Conservation (phyloP, 2,797 vertebrate genomes). For the Coccyzus lansbergi region DNA sequence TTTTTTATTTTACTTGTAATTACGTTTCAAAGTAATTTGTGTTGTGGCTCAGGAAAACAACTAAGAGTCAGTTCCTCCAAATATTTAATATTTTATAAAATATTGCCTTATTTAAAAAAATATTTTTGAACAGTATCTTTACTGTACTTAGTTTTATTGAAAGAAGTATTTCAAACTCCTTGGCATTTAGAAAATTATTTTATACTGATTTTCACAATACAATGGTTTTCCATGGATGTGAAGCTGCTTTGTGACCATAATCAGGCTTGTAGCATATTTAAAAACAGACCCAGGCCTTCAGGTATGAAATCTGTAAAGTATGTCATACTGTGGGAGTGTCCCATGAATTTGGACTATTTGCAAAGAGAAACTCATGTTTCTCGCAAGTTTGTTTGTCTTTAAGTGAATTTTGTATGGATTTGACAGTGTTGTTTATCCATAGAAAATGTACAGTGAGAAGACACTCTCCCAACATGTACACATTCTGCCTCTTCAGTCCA, state of each 20-base stretch:
- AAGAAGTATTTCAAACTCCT: not conserved
- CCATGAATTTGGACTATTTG: not conserved
- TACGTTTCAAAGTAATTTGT: conserved; percentile 5
- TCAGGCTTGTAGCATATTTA: not conserved
- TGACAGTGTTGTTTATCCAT: not conserved
- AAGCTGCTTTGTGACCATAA: not conserved
- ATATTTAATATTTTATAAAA: conserved; percentile 3
- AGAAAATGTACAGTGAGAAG: not conserved
- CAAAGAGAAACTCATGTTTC: not conserved
- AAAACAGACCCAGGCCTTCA: not conserved
- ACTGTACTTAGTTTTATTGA: not conserved
- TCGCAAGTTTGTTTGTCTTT: not conserved
- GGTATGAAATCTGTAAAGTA: not conserved
- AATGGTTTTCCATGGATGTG: not conserved
- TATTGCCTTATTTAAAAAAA: not conserved
- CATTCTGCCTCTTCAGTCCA: not conserved
- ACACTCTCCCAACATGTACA: not conserved
- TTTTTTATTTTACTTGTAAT: conserved; percentile 19
- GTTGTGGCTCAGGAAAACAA: not conserved
- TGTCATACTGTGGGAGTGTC: not conserved
- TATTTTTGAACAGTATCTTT: not conserved
- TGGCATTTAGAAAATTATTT: not conserved
- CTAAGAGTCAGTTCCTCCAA: not conserved
- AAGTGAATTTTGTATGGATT: not conserved
- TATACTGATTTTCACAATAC: not conserved